Percentiles rank a stretch among this genome's conserved stretches.
Evolutionary conservation across 2,888 invertebrate genomes (phyloP).

Genomic region (Orthosia gracilis): DNA sequence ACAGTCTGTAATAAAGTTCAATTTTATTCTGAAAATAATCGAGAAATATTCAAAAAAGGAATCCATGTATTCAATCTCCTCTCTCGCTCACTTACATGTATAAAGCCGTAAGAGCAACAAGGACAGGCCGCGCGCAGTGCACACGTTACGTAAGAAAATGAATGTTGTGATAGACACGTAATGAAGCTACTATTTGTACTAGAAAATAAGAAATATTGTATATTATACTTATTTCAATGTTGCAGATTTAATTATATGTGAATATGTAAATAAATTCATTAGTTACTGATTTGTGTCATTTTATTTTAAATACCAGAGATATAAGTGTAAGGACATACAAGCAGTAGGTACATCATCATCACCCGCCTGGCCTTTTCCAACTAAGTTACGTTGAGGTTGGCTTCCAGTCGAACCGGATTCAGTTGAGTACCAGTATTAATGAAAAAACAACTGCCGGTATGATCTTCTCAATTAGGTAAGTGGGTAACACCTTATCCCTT

Average conservation of each 20-base stretch:
- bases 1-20: background rate
- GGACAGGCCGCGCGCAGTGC: slow-evolving; percentile 62
- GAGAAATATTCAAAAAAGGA: background rate
- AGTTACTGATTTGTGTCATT: slow-evolving; percentile 79
- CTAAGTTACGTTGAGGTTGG: no score
- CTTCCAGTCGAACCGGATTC: background rate
- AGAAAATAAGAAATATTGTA: slow-evolving; percentile 77
- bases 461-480: no score
- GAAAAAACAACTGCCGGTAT: no score
- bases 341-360: no score
- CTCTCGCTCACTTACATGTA: slow-evolving; percentile 39
- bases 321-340: background rate
- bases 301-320: slow-evolving; percentile 59
- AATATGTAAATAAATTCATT: slow-evolving; percentile 90
- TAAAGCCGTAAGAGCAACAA: slow-evolving; percentile 51
- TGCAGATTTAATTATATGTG: slow-evolving; percentile 87
- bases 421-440: background rate
- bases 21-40: background rate
- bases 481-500: background rate
- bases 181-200: slow-evolving; percentile 81
- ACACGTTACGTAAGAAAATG: slow-evolving; percentile 79
- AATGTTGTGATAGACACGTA: slow-evolving; percentile 89
- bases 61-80: background rate
- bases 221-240: slow-evolving; percentile 85
- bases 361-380: no score